These are phyloP conservation scores for Calycopis cecrops DNA, from an alignment of 1,140 invertebrate species.

Conservation along the genomic window DNA sequence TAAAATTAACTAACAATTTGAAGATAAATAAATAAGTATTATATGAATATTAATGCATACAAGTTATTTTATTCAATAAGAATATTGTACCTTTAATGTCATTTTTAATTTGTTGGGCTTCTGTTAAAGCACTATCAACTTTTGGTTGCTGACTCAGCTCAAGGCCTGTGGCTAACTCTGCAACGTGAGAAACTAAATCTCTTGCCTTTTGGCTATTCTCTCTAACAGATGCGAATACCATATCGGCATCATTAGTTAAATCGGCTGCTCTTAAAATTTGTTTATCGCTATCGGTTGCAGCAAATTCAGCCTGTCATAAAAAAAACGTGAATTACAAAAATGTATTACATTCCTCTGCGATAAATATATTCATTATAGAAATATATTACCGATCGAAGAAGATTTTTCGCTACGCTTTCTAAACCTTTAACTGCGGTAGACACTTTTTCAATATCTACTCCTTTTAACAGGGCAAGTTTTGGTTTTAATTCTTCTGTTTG, in stretches of 20 bases:
- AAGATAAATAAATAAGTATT: not conserved
- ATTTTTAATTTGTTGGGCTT: slow-evolving; percentile 82
- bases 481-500: slow-evolving; percentile 52
- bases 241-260: slow-evolving; percentile 75
- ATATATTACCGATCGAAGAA: slow-evolving; percentile 55
- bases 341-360: not conserved
- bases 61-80: slow-evolving; percentile 56
- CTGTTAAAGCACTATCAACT: slow-evolving; percentile 83
- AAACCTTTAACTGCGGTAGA: slow-evolving; percentile 41
- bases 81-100: slow-evolving; percentile 76
- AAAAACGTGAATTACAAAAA: not conserved
- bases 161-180: slow-evolving; percentile 79
- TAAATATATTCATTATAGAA: slow-evolving; percentile 5
- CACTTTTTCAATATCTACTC: slow-evolving; percentile 46
- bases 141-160: slow-evolving; percentile 82
- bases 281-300: slow-evolving; percentile 70
- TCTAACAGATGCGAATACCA: slow-evolving; percentile 70
- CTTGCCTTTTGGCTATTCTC: slow-evolving; percentile 73
- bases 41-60: not conserved
- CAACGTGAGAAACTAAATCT: slow-evolving; percentile 79
- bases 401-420: slow-evolving; percentile 50
- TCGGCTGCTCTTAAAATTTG: slow-evolving; percentile 74
- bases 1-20: not conserved
- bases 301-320: slow-evolving; percentile 59
- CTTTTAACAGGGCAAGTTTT: slow-evolving; percentile 38